Conservation (phyloP, 2,113 vertebrate genomes). For the Passer montanus region DNA sequence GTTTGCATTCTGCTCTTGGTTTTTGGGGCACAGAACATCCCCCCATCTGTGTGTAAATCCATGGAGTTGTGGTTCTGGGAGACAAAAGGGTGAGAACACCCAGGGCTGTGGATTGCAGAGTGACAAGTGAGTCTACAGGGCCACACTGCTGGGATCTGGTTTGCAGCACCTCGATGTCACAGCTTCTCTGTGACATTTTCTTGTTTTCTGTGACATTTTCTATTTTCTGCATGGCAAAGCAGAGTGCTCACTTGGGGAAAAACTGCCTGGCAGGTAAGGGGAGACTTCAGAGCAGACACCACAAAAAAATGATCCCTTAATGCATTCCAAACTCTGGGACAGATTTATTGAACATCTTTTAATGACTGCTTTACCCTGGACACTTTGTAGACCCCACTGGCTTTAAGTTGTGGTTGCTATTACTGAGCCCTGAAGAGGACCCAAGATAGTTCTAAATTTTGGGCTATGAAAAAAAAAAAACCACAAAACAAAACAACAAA, state of each 20-base stretch:
- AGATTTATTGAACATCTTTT: neutral
- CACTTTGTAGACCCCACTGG: neutral
- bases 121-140: neutral
- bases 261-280: neutral
- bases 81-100: neutral
- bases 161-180: neutral
- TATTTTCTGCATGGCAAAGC: neutral
- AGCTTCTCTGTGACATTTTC: neutral
- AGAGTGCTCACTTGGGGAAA: neutral
- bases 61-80: neutral
- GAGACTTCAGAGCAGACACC: neutral
- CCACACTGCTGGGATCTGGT: rapidly evolving
- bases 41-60: neutral
- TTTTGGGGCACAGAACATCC: neutral
- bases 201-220: too few relatives aligned
- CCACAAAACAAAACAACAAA: neutral
- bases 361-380: neutral
- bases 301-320: neutral
- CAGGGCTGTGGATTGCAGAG: neutral
- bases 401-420: neutral
- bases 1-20: neutral
- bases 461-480: neutral
- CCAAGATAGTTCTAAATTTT: neutral
- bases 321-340: neutral
- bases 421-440: neutral